Base-by-base conservation (phyloP, 2,888 invertebrate species). In the Spicauda simplicius region DNA sequence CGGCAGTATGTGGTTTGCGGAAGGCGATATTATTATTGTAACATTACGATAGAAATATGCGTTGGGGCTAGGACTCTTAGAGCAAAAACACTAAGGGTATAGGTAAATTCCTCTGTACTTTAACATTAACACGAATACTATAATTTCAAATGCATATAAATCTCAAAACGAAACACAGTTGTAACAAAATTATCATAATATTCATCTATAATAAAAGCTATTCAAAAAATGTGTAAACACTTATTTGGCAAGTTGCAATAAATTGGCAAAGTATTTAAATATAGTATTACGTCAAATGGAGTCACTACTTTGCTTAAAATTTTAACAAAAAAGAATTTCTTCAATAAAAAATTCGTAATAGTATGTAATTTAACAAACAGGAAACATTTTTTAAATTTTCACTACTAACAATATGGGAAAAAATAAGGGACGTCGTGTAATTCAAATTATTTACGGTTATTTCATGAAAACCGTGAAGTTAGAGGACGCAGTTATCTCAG, bases 211-310 rank as follows among this genome's bases (percentile, higher is more conserved):
- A 66, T 66, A 66, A 66, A 66, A 20, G 41, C 66, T 66, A 66
- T 60, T 59, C 59, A 66, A 66, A 60, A 65, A 66, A 65, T 54
- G 54, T 66, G 60, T 66, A 66, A 60, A 65, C 14, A 65, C 53
- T 59, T 59, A 59, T 53, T 59, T 65, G 65, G 54, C 59, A 59
- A 20, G 53, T 58, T 58, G 64, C 57, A 58, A 52, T 57, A 52
- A 52, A 50, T 58, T 64, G 64, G 64, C 64, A 64, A 64, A 58
- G 53, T 58, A 62, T 57, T 52, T 45, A 59, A 41, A 52, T 33
- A 52, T 48, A 52, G 14, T 16, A 45, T 45, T 65, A 54, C 30
- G 25, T 57, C 16, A 30, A 59, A 48, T 48, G 59, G 53, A 18
- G 52, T 50, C 20, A 53, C 50, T 53, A 61, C 52, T 33, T 8